phyloP scores from a whole-genome alignment of 1,140 invertebrate species.

The Rhagoletis pomonella region DNA sequence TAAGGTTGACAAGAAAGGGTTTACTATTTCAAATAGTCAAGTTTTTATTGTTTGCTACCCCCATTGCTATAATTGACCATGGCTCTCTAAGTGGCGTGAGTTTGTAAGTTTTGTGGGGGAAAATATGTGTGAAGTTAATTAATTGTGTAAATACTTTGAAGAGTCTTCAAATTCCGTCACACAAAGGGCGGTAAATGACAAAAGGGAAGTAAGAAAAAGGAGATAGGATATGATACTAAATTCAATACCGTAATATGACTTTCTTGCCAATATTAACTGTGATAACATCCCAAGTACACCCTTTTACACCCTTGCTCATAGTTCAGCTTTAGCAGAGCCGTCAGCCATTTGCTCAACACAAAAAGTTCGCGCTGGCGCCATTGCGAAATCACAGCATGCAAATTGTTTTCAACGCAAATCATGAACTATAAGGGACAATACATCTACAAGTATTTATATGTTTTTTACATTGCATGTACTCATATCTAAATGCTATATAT shows the following conservation, averaged over 20 bases:
- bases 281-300: background rate
- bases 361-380: background rate
- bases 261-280: no score
- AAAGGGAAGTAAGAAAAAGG: background rate
- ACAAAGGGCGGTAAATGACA: background rate
- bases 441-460: no score
- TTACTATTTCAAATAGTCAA: constrained; percentile 33
- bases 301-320: background rate
- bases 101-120: background rate
- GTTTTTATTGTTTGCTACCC: background rate
- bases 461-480: no score
- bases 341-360: background rate
- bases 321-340: background rate
- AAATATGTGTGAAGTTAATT: constrained; percentile 29
- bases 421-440: no score
- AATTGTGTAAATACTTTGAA: constrained; percentile 42
- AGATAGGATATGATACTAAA: background rate
- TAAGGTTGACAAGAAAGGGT: constrained; percentile 19
- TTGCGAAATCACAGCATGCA: constrained; percentile 33
- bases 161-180: background rate
- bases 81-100: background rate
- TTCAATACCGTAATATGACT: background rate
- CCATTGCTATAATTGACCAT: background rate
- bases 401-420: background rate
- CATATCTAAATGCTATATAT: no score